Conservation (phyloP, 2,888 invertebrate genomes). For the Eustalomyia histrio region DNA sequence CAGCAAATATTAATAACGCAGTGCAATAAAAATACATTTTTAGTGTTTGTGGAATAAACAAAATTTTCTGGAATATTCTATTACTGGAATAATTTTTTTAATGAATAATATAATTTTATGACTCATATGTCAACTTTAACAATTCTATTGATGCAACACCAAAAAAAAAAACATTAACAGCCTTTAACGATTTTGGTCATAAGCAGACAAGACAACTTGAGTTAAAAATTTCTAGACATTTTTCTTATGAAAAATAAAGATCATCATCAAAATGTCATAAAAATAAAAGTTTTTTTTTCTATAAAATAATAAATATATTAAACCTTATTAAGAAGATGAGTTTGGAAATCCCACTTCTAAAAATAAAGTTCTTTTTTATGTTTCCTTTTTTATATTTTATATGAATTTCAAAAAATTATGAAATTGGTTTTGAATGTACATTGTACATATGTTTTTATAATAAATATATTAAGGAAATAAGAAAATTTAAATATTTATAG, state of each 20-base stretch:
- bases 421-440: too few relatives aligned
- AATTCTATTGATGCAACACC: not conserved
- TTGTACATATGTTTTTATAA: not conserved
- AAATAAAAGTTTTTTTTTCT: not conserved
- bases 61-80: not conserved
- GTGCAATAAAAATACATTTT: too few relatives aligned
- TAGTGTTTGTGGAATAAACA: too few relatives aligned
- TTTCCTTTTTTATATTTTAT: not conserved
- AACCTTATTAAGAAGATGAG: not conserved
- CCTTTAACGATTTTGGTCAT: slow-evolving; percentile 19
- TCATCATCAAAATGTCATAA: slow-evolving; percentile 5
- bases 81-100: too few relatives aligned
- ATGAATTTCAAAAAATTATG: slow-evolving; percentile 16
- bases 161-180: not conserved
- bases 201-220: slow-evolving; percentile 23
- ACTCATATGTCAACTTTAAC: not conserved
- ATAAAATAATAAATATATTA: not conserved
- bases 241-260: not conserved
- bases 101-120: too few relatives aligned
- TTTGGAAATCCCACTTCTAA: not conserved
- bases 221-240: slow-evolving; percentile 12
- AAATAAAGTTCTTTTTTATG: not conserved
- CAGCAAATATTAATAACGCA: too few relatives aligned
- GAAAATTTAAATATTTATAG: not conserved
- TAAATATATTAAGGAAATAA: not conserved